These are phyloP conservation scores for Probaryconus sp. DNA, from an alignment of 1,140 invertebrate genomes.

Conservation along the genomic window DNA sequence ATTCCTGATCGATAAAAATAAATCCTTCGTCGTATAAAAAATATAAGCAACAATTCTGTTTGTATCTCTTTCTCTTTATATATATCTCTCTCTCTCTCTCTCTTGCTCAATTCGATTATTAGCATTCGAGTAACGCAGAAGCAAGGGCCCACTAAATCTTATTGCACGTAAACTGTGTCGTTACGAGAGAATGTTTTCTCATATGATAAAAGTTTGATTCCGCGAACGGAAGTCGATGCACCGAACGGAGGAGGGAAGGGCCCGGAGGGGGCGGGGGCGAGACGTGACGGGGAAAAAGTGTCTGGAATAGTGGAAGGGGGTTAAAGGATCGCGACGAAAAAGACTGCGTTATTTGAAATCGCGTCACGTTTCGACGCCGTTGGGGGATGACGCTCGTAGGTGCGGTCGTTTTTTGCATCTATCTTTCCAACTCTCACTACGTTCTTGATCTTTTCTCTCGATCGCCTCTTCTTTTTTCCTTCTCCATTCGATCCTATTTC, in stretches of 20 bases:
- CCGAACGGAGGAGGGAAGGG: too few relatives aligned
- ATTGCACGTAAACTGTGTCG: conserved; percentile 10
- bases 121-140: conserved; percentile 2
- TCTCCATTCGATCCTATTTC: conserved; percentile 3
- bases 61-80: too few relatives aligned
- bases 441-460: conserved; percentile 28
- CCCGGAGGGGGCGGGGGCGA: too few relatives aligned
- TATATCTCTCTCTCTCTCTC: too few relatives aligned
- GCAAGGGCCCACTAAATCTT: conserved; percentile 4
- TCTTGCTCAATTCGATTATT: too few relatives aligned
- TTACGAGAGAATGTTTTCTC: conserved; percentile 11
- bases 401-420: conserved; percentile 64
- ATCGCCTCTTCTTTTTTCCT: conserved; percentile 30
- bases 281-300: neutral
- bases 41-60: too few relatives aligned
- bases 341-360: conserved; percentile 64
- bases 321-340: conserved; percentile 33
- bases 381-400: conserved; percentile 65
- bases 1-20: too few relatives aligned
- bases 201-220: conserved; percentile 39
- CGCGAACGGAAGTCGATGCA: conserved; percentile 23
- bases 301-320: neutral
- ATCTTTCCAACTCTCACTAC: conserved; percentile 40
- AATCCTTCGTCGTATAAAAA: too few relatives aligned
- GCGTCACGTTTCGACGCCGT: conserved; percentile 68